Base-by-base conservation (phyloP, 2,797 vertebrate genomes). In the Diplodus sargus region DNA sequence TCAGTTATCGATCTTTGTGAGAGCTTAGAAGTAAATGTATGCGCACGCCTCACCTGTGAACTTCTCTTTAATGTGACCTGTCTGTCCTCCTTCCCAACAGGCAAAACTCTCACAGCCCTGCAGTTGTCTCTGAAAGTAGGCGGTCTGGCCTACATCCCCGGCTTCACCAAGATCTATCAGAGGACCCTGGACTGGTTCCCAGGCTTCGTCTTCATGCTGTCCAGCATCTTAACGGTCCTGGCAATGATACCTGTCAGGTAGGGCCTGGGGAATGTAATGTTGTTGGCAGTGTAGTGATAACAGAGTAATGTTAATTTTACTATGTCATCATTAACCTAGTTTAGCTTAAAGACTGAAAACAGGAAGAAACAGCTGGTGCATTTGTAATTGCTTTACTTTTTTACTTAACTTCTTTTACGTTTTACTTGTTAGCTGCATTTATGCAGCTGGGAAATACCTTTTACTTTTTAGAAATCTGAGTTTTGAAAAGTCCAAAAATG, bases 81-180 rank as follows among this genome's bases (percentile, higher is more conserved):
- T 70, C 58, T 53, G 34, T 76, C 7, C 4, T 71, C 49, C 39
- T 59, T 68, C 67, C 75, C 74, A 34, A 53, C 72, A 86, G 98
- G 97, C 42, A 96, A 94, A 70, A 87, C 89, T 28, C 97, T 99
- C 48, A 96, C 96, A 58, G 57, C 71, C 5, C 95, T 99, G 79
- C 97, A 99, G 91, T 34, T 98, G 70, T 93, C 92, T 28, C 93
- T 99, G 84, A 95, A 96, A 78, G 79, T 96, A 25, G 95, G 94
- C 0, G 94, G 96, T 20, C 94, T 97, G 86, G 94, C 88, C 23
- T 96, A 97, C 75, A 96, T 97, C 63, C 96, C 96, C 0, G 54
- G 92, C 77, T 99, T 94, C 67, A 98, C 98, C 39, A 95, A 96
- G 81, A 93, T 99, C 84, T 99, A 99, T 83, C 97, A 98, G 93